phyloP scores from a whole-genome alignment of 2,888 invertebrate species.

The Thereva nobilitata region DNA sequence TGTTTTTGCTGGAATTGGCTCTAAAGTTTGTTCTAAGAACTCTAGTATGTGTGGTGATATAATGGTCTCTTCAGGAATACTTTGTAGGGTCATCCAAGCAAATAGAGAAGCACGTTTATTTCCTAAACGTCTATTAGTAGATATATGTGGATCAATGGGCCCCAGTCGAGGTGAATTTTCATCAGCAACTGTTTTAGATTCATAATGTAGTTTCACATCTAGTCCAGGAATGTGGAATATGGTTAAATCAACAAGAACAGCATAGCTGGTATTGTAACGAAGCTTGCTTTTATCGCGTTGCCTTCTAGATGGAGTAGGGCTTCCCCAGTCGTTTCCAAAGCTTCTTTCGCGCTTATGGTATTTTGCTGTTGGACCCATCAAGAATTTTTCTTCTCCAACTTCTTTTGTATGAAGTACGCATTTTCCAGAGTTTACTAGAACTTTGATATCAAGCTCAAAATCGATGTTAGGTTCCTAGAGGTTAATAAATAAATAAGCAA shows the following conservation, averaged over 20 bases:
- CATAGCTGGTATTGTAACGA: conserved; percentile 57
- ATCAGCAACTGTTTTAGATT: conserved; percentile 73
- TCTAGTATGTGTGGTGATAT: conserved; percentile 96
- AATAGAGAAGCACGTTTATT: conserved; percentile 88
- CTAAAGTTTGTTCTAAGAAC: conserved; percentile 95
- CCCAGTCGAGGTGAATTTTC: conserved; percentile 59
- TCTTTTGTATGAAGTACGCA: conserved; percentile 95
- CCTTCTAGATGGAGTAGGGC: conserved; percentile 59
- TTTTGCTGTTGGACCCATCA: conserved; percentile 63
- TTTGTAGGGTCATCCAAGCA: conserved; percentile 95
- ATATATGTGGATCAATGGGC: conserved; percentile 49
- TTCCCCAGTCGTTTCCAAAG: conserved; percentile 60
- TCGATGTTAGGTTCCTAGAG: conserved; percentile 86
- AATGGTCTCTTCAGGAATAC: conserved; percentile 96
- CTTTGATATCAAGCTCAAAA: conserved; percentile 94
- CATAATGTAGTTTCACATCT: conserved; percentile 86
- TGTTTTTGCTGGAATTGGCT: conserved; percentile 82
- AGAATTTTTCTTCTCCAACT: conserved; percentile 64
- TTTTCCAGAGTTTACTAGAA: conserved; percentile 94
- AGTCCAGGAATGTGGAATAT: conserved; percentile 90
- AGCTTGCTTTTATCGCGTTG: conserved; percentile 57
- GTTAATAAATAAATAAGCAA: background rate
- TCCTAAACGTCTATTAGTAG: conserved; percentile 62
- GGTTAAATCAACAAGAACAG: conserved; percentile 74
- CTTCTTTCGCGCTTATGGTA: conserved; percentile 56